Evolutionary conservation across 2,888 invertebrate species (phyloP), one percentile per base, ranked within the genome.

Genomic region (Diarsia rubi): DNA sequence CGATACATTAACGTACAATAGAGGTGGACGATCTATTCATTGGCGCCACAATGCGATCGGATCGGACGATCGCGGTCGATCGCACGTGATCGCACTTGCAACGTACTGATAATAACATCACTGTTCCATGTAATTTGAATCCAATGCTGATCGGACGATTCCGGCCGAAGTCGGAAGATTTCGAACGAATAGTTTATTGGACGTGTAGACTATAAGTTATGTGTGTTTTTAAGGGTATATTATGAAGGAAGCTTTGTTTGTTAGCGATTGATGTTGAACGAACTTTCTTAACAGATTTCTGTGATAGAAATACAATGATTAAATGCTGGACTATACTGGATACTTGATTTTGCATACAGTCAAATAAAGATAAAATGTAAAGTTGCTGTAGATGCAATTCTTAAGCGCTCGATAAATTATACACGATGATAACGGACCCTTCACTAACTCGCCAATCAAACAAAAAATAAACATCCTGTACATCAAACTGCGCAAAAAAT

Each of bases 1-100:
- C 90, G 90, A 90, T 92, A 92, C 95, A 96, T 96, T 96, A 96
- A 95, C 96, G 96, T 96, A 96, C 96, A 96, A 96, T 96, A 95
- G 94, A 95, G 96, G 96, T 96, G 94, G 95, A 96, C 95, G 96
- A 93, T 96, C 96, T 96, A 96, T 96, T 96, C 95, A 96, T 96
- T 94, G 95, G 92, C 93, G 92, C 94, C 93, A 93, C 92, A 93
- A 93, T 92, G 91, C 92, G 90, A 89, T 91, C 91, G 90, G 90
- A 90, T 91, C 92, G 88, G 90, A 87, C 91, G 91, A 86, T 84
- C 86, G 73, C 73, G 0, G 73, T 71, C 66, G 85, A 93, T 91
- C 91, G 94, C 90, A 91, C 94, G 95, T 95, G 95, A 95, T 92
- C 90, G 87, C 92, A 94, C 93, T 95, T 91, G 90, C 93, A 93